Conservation (phyloP, 1,140 invertebrate genomes). For the Drosophila orena region DNA sequence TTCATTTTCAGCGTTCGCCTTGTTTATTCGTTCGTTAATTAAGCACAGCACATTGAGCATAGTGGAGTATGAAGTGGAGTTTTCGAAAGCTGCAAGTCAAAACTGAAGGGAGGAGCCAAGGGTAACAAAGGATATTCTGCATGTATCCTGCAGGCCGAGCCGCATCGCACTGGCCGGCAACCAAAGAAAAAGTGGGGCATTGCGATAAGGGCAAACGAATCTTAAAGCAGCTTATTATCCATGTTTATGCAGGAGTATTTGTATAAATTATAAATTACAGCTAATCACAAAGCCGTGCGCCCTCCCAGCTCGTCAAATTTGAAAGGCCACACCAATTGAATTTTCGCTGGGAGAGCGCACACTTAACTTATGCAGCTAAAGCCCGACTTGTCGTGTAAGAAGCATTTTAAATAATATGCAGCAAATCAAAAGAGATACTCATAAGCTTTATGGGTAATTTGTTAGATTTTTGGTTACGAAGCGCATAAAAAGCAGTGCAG, state of each 20-base stretch:
- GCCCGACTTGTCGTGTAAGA: slow-evolving; percentile 35
- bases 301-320: slow-evolving; percentile 25
- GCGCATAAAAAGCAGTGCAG: slow-evolving; percentile 83
- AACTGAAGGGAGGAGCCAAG: slow-evolving; percentile 50
- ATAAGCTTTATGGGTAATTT: slow-evolving; percentile 24
- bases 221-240: slow-evolving; percentile 70
- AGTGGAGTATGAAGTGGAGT: slow-evolving; percentile 41
- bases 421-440: slow-evolving; percentile 43
- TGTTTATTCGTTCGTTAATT: slow-evolving; percentile 61
- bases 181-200: slow-evolving; percentile 31
- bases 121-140: slow-evolving; percentile 38
- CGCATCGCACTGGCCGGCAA: slow-evolving; percentile 47
- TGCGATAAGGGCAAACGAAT: slow-evolving; percentile 75
- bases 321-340: slow-evolving; percentile 9
- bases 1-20: slow-evolving; percentile 38
- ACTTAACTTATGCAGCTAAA: slow-evolving; percentile 20
- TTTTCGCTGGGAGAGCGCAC: slow-evolving; percentile 22
- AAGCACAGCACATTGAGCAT: slow-evolving; percentile 74
- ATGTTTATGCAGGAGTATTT: slow-evolving; percentile 51
- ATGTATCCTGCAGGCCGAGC: slow-evolving; percentile 36
- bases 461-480: slow-evolving; percentile 67
- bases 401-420: slow-evolving; percentile 43
- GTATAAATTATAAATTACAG: slow-evolving; percentile 59
- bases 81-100: slow-evolving; percentile 73
- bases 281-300: slow-evolving; percentile 48